A percentile compares a stretch with the other conserved stretches of the same genome.
Evolutionary conservation across 2,888 invertebrate genomes (phyloP).

Genomic region (Dermolepida albohirtum): DNA sequence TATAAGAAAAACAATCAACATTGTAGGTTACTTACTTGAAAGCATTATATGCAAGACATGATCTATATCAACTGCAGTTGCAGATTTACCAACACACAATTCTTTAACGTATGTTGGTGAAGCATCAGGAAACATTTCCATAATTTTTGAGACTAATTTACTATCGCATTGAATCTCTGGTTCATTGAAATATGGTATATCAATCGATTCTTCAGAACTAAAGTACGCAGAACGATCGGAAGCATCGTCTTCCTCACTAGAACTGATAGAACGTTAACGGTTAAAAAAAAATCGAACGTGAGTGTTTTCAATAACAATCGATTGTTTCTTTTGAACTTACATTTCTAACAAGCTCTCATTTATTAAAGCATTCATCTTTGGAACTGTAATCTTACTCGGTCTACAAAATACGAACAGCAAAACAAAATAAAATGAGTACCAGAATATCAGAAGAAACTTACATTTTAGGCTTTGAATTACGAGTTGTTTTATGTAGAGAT

Average conservation of each 20-base stretch:
- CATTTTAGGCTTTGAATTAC: too few relatives aligned
- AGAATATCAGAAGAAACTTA: too few relatives aligned
- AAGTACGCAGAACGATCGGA: neutral
- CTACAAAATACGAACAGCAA: too few relatives aligned
- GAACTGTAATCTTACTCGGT: too few relatives aligned
- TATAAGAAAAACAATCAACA: too few relatives aligned
- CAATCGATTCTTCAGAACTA: neutral
- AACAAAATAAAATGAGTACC: too few relatives aligned
- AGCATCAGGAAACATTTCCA: conserved; percentile 58
- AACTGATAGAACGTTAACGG: neutral
- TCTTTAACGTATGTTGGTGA: conserved; percentile 53
- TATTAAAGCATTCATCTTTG: too few relatives aligned
- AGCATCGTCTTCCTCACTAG: neutral
- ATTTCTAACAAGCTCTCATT: too few relatives aligned
- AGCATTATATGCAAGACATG: conserved; percentile 50
- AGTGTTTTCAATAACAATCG: too few relatives aligned
- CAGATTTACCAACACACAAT: conserved; percentile 49
- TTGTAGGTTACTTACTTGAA: conserved; percentile 41
- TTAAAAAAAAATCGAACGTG: too few relatives aligned
- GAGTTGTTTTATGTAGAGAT: too few relatives aligned
- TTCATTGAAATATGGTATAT: neutral
- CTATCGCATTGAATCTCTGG: conserved; percentile 14
- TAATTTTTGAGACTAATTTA: conserved; percentile 44
- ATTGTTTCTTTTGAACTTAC: too few relatives aligned
- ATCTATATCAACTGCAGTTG: conserved; percentile 46